phyloP scores from a whole-genome alignment of 64 coral and sea anemone genomes.

The Stichodactyla mertensii region DNA sequence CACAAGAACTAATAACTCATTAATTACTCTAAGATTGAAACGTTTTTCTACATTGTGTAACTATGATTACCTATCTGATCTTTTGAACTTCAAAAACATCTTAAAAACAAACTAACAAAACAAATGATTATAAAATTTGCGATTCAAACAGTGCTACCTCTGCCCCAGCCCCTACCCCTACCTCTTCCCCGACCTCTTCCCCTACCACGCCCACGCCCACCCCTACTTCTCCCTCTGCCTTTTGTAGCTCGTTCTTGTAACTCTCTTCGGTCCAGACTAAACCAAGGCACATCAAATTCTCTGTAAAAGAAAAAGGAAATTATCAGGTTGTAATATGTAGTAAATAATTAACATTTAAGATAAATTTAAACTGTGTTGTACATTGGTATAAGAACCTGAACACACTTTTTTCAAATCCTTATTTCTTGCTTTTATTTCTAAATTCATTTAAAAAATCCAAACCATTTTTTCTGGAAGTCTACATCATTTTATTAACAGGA shows the following conservation, averaged over 20 bases:
- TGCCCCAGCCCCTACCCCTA: not conserved
- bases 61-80: no score
- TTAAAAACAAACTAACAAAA: not conserved
- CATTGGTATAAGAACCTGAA: no score
- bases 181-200: slow-evolving; percentile 19
- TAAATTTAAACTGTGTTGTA: not conserved
- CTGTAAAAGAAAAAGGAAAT: slow-evolving; percentile 31
- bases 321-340: not conserved
- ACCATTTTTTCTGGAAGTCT: no score
- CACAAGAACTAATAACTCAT: no score
- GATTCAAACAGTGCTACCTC: not conserved
- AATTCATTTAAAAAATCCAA: no score
- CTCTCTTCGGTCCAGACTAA: slow-evolving; percentile 93
- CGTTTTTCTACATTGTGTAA: no score
- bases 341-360: not conserved
- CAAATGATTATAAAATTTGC: not conserved
- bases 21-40: no score
- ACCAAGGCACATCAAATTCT: slow-evolving; percentile 99
- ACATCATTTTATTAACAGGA: no score
- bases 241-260: slow-evolving; percentile 82
- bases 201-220: slow-evolving; percentile 57
- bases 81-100: no score
- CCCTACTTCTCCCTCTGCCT: slow-evolving; percentile 21
- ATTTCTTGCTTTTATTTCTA: no score
- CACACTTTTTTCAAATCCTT: no score